Percentiles rank a stretch among this genome's conserved stretches.
These are phyloP conservation scores for Morone saxatilis DNA, from an alignment of 2,113 vertebrate genomes.

Conservation along the genomic window DNA sequence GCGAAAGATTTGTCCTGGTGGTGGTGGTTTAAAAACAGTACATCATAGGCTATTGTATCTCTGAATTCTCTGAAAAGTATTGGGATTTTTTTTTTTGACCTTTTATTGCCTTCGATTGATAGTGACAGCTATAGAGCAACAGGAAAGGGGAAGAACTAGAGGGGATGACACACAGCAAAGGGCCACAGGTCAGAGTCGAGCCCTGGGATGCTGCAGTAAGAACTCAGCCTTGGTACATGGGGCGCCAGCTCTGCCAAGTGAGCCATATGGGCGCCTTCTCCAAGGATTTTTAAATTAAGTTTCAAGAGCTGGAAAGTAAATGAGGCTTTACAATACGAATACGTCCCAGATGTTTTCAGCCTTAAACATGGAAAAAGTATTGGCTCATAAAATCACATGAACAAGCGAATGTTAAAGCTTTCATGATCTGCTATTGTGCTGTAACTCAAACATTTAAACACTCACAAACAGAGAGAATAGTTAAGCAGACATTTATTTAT, in stretches of 20 bases:
- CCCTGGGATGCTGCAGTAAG: too few species aligned
- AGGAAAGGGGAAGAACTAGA: too few species aligned
- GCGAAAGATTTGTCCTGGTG: too few species aligned
- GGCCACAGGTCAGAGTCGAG: too few species aligned
- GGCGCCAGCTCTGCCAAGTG: too few species aligned
- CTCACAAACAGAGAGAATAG: constrained; percentile 15
- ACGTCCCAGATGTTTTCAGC: background rate
- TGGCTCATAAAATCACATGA: constrained; percentile 15
- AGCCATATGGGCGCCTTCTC: too few species aligned
- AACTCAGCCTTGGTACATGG: too few species aligned
- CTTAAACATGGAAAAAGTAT: constrained; percentile 22
- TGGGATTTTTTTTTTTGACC: background rate
- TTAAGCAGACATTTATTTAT: background rate
- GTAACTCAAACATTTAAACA: background rate
- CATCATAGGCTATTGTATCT: too few species aligned
- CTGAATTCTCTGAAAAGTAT: background rate
- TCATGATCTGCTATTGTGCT: background rate
- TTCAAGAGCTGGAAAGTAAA: constrained; percentile 5
- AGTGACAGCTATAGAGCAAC: too few species aligned
- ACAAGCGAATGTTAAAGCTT: background rate
- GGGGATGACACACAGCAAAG: too few species aligned
- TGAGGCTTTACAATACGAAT: background rate
- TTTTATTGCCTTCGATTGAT: too few species aligned
- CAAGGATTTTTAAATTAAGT: background rate
- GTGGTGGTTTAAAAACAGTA: too few species aligned